A percentile compares a stretch with the other conserved stretches of the same genome.
Evolutionary conservation across 2,888 invertebrate species (phyloP).

Genomic region (Troglohyphantes excavatus): DNA sequence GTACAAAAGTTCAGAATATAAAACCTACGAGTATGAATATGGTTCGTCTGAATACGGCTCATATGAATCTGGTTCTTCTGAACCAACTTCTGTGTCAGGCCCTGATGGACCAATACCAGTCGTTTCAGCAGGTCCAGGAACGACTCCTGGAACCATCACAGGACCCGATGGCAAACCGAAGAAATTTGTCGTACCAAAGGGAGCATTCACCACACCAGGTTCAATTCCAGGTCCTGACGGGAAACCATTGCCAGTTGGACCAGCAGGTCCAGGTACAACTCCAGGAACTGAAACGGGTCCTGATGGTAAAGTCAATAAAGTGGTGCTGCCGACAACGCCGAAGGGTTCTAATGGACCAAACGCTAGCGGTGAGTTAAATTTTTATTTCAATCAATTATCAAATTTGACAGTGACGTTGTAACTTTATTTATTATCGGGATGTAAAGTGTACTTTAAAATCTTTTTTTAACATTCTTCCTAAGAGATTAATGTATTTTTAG

Average conservation of each 20-base stretch:
- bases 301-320: neutral
- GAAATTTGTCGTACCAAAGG: conserved; percentile 16
- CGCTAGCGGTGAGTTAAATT: too few species aligned
- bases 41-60: neutral
- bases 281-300: conserved; percentile 20
- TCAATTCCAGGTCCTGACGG: neutral
- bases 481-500: too few species aligned
- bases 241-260: neutral
- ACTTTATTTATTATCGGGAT: too few species aligned
- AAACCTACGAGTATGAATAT: neutral
- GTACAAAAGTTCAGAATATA: too few species aligned
- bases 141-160: conserved; percentile 27
- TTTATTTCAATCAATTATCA: too few species aligned
- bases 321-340: neutral
- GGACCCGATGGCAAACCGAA: conserved; percentile 32
- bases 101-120: conserved; percentile 34
- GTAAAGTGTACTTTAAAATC: too few species aligned
- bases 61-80: neutral
- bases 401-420: too few species aligned
- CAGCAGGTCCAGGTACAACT: conserved; percentile 3
- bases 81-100: neutral
- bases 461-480: too few species aligned
- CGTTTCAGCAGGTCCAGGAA: conserved; percentile 28
- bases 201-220: conserved; percentile 3
- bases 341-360: neutral